Evolutionary conservation across 1,140 invertebrate genomes (phyloP).

Genomic region (Drosophila chauvacae): DNA sequence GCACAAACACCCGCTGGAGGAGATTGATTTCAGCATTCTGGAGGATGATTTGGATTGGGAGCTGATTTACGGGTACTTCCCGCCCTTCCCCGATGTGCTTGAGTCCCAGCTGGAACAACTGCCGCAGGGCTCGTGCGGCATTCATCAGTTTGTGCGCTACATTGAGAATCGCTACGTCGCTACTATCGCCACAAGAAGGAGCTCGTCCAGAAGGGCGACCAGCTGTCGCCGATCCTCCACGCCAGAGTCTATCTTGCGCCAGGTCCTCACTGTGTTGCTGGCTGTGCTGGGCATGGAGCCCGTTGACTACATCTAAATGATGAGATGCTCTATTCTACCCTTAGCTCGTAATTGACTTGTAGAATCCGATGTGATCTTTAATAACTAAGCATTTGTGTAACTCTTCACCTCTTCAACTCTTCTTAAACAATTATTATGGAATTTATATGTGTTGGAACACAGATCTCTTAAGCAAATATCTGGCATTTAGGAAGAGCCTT

Average conservation of each 20-base stretch:
- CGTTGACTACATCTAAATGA: slow-evolving; percentile 83
- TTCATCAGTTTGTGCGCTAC: slow-evolving; percentile 88
- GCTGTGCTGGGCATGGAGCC: slow-evolving; percentile 87
- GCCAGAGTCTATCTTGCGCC: slow-evolving; percentile 88
- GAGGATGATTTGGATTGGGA: slow-evolving; percentile 89
- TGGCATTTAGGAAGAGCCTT: too few species aligned
- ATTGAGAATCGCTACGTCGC: slow-evolving; percentile 84
- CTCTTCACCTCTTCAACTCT: neutral
- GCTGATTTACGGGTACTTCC: slow-evolving; percentile 88
- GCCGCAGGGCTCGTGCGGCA: slow-evolving; percentile 85
- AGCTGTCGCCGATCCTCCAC: slow-evolving; percentile 88
- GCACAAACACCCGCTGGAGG: slow-evolving; percentile 78
- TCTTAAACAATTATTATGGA: neutral
- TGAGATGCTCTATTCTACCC: too few species aligned
- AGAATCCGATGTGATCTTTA: slow-evolving; percentile 13
- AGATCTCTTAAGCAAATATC: neutral
- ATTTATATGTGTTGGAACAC: neutral
- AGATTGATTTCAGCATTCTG: slow-evolving; percentile 87
- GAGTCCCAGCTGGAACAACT: slow-evolving; percentile 85
- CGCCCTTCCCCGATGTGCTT: slow-evolving; percentile 87
- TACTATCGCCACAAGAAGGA: slow-evolving; percentile 89
- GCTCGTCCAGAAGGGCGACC: slow-evolving; percentile 86
- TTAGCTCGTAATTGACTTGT: neutral
- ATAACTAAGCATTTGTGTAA: slow-evolving; percentile 3
- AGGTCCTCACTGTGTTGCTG: slow-evolving; percentile 87